Base-by-base conservation (phyloP, 2,797 vertebrate species). In the Ateles fusciceps region DNA sequence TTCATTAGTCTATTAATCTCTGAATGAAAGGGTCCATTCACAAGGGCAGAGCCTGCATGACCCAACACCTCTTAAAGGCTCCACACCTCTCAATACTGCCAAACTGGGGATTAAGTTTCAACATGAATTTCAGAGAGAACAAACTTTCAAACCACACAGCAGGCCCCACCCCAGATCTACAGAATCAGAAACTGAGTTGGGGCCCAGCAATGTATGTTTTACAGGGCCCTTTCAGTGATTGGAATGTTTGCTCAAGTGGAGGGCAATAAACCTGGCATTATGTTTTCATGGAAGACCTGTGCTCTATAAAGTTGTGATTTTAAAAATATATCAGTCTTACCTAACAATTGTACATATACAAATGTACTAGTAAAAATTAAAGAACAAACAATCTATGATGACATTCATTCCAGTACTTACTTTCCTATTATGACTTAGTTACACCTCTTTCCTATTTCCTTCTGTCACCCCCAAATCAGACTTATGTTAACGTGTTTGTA, bases 141-240 rank as follows among this genome's bases (percentile, higher is more conserved):
- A 80, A 80, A 55, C 12, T 8, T 55, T 52, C 33, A 52, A 52
- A 55, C 7, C 21, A 55, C 12, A 36, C 33, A 80, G n/a, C 12
- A 8, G 52, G 26, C 1, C 36, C 22, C 1, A 6, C 11, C 42
- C 22, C 1, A 17, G 21, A 42, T 1, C n/a, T 55, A 28, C 17
- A 12, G 79, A 26, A 11, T 10, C 5, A 8, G n/a, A 74, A 5
- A 21, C 0, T 30, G 28, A 79, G 68, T 11, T n/a, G 46, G 21
- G 26, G 19, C 30, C 42, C 33, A 2, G 50, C 11, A 5, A 6
- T 12, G 36, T 7, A 7, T 0, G 4, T n/a, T 24, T 42, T 17
- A 9, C 30, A 21, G 5, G 9, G 50, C 64, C 15, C 36, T n/a
- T 26, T 2, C 9, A 33, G 76, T 39, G 46, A 33, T 3, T 4